A percentile compares a stretch with the other conserved stretches of the same genome.
phyloP scores from a whole-genome alignment of 2,113 vertebrate species.

The Apteryx mantelli region DNA sequence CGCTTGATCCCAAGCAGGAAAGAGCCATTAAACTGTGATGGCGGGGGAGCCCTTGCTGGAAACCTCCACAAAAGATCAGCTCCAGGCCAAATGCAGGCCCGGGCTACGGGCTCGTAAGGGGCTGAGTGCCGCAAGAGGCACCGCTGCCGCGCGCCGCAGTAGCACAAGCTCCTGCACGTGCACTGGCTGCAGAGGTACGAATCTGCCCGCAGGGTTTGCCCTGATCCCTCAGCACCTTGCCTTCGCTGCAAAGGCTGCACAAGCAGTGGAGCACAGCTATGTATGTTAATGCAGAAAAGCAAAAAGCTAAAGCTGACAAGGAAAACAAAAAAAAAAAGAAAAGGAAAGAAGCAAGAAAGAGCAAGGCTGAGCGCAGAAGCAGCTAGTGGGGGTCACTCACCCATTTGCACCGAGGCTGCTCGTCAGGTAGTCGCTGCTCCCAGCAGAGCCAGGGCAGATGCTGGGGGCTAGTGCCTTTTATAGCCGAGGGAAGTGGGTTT shows the following conservation, averaged over 20 bases:
- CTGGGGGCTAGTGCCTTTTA: slow-evolving; percentile 51
- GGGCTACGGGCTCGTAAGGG: neutral
- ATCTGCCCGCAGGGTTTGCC: neutral
- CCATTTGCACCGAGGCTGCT: slow-evolving; percentile 5
- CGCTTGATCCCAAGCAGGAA: neutral
- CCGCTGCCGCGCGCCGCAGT: fast-evolving
- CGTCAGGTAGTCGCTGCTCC: neutral
- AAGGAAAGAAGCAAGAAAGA: neutral
- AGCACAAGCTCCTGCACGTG: neutral
- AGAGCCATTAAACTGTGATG: neutral
- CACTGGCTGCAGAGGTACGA: neutral
- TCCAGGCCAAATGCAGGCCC: neutral
- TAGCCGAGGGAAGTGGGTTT: slow-evolving; percentile 14
- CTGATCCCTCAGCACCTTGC: neutral
- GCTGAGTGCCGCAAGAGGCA: fast-evolving
- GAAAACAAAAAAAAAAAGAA: neutral
- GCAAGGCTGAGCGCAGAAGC: neutral
- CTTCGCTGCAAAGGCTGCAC: neutral
- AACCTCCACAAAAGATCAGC: neutral
- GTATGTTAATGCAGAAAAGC: neutral
- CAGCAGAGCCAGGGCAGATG: neutral
- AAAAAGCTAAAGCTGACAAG: neutral
- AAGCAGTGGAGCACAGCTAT: neutral
- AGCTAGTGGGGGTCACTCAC: slow-evolving; percentile 39
- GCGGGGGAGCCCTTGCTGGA: neutral